Evolutionary conservation across 2,797 vertebrate species (phyloP), one percentile per base, ranked within the genome.

Genomic region (Numenius phaeopus): DNA sequence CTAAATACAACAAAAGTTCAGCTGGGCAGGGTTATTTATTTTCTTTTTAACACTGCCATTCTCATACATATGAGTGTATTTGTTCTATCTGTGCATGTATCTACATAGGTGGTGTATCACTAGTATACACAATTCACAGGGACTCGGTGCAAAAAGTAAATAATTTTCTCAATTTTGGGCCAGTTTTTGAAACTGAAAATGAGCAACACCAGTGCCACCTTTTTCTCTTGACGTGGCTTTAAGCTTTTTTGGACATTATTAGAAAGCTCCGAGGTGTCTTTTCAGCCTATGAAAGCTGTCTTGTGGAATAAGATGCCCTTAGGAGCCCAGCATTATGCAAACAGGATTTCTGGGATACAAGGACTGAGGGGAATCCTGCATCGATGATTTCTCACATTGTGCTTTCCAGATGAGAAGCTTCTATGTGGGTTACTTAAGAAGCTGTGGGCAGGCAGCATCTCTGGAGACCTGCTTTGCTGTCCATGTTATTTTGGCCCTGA

Each of bases 21-120:
- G 40, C 50, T 86, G 69, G 23, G 18, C 67, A 89, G 44, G 10
- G 26, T 93, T 75, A 83, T 90, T 93, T 95, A 65, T 89, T 91
- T 97, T 77, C 52, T 76, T 88, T 91, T 94, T 84, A 72, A 58
- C 65, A 44, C 22, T 90, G 61, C 67, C 30, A 16, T 93, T 91
- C 34, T 64, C 49, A 58, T 42, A 29, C 19, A 32, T 19, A 39
- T 11, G 30, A 42, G 12, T 77, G 4, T 37, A 9, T 15, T 87
- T 67, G 5, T 52, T 86, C 57, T 66, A 9, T 19, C 58, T 37
- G 19, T 52, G 39, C n/a, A 52, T 17, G 1, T 42, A 42, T 46
- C 42, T 79, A 9, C 1, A 0, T 3, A 37, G 72, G 18, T 47
- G 59, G 73, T 59, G 7, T 11, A 50, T 73, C 17, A 29, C 40